Base-by-base conservation (phyloP, 2,888 invertebrate species). In the Caradrina clavipalpis region DNA sequence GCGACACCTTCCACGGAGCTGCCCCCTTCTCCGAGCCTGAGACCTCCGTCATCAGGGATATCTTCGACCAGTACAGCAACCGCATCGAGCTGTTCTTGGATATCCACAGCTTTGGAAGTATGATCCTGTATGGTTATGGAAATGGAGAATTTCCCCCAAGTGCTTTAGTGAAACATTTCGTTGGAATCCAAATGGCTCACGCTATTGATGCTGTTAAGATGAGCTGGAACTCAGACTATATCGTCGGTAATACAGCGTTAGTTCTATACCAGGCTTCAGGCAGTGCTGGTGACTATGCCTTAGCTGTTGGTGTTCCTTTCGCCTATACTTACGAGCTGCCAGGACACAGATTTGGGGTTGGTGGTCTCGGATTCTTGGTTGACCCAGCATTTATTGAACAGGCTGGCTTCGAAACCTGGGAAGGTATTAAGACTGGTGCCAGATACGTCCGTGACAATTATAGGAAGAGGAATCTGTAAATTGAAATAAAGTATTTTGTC, bases 101-200 rank as follows among this genome's bases (percentile, higher is more conserved):
- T 13, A 92, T 98, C 57, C 98, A 98, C 89, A 97, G 98, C 19
- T 98, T 96, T 85, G 98, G 98, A 56, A 95, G 96, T 79, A 97
- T 96, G 87, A 87, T 97, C 39, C 77, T 92, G 1, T 93, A 88
- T 57, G 91, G 92, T 0, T 91, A 86, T 21, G 93, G 92, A 2
- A 87, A 73, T 26, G 89, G 90, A 47, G 86, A 85, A 0, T 85
- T 96, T 66, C 97, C 96, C 17, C 87, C 91, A 0, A 96, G 96
- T 73, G 94, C 87, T 50, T 83, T 93, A 0, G 86, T 89, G 22
- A 84, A 96, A 0, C 88, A 93, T 61, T 59, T 86, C 2, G 71
- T 94, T 1, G 96, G 91, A 19, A 84, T 92, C 1, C 76, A 85
- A 50, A 93, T 93, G 85, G 92, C 91, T 1, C 86, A 91, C 26